These are phyloP conservation scores for Nasonia vitripennis DNA, from an alignment of 1,140 invertebrate species.

Conservation along the genomic window DNA sequence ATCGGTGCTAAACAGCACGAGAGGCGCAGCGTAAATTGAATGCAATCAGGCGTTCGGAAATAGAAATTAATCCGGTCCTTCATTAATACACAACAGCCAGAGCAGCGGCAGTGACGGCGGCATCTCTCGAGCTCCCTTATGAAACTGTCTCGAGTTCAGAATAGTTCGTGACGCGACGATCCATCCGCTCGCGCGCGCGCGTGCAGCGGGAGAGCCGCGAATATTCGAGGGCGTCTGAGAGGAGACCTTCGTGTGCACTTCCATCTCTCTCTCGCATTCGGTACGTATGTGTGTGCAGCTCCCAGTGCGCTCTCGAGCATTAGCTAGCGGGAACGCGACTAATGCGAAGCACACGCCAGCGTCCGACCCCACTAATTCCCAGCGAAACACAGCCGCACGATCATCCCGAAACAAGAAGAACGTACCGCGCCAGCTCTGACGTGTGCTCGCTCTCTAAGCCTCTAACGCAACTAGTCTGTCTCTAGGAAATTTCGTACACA, in stretches of 20 bases:
- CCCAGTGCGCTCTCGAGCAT: not conserved
- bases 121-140: not conserved
- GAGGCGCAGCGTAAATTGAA: not conserved
- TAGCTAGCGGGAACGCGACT: constrained; percentile 31
- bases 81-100: constrained; percentile 15
- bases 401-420: constrained; percentile 45
- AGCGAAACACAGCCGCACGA: constrained; percentile 46
- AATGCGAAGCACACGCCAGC: constrained; percentile 35
- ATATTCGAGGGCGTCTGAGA: constrained; percentile 29
- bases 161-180: constrained; percentile 44
- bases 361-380: constrained; percentile 51
- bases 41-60: not conserved
- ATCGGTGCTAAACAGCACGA: not conserved
- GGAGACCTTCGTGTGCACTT: not conserved
- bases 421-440: not conserved
- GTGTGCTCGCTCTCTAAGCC: constrained; percentile 10
- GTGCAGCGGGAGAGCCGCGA: too few species aligned
- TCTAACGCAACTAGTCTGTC: not conserved
- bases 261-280: not conserved
- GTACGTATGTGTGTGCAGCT: not conserved
- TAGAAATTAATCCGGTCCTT: constrained; percentile 42
- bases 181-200: not conserved
- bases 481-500: not conserved
- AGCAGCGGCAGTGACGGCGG: not conserved
- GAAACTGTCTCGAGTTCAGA: constrained; percentile 40